Base-by-base conservation (phyloP, 2,888 invertebrate genomes). In the Argyresthia albistria region DNA sequence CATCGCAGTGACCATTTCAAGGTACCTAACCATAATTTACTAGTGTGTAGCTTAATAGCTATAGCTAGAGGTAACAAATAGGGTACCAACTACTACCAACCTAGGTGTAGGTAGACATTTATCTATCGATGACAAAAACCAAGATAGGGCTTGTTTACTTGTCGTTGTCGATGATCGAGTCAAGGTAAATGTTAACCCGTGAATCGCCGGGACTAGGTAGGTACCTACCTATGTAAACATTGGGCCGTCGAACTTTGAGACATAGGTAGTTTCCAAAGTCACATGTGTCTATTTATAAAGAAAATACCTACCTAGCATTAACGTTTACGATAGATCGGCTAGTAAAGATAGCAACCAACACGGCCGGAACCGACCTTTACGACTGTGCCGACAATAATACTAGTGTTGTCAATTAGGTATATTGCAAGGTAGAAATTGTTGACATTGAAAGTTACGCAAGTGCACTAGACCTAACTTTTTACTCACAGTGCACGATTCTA, bases 391-490 rank as follows among this genome's bases (percentile, higher is more conserved):
- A 25, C 25, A 4, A 25, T 12, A 11, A 42, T 12, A 10, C 11
- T 11, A 11, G 42, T 42, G 42, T 42, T 42, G 42, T 42, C 42
- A 11, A 42, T 12, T 39, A 6, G 39, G 10, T n/a, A n/a, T n/a
- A n/a, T n/a, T 25, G 25, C 25, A 25, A 25, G 3, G 3, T 25
- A 2, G 3, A 25, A 25, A 4, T 25, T 75, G 76, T 78, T 82
- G 84, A 84, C 84, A 84, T 87, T 86, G 83, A 81, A 83, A 78
- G 78, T 84, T 84, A 83, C 78, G 80, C 81, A 83, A 84, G 81
- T 66, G 43, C 35, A n/a, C 45, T 35, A 14, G 43, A 16, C 25
- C 15, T 15, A 15, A 45, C 45, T 45, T 45, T 15, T 14, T 9
- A 9, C 12, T 15, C 14, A 14, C 37, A 12, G 10, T 8, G 14